A percentile compares a stretch with the other conserved stretches of the same genome.
Conservation (phyloP, 2,797 vertebrate genomes). For the Sebastes reedi region DNA sequence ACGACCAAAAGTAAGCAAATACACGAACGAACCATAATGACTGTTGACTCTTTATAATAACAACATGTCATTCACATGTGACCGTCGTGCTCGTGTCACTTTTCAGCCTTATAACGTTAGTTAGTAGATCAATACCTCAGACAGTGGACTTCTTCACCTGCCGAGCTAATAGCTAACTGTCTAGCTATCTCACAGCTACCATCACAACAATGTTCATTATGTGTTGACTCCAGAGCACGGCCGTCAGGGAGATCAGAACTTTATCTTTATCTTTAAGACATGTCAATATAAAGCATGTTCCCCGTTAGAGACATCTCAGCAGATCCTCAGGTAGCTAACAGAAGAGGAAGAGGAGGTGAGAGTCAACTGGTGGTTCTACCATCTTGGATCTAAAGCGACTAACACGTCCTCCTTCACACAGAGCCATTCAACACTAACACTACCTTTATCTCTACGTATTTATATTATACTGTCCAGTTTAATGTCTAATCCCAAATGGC, state of each 20-base stretch:
- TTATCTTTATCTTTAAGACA: not conserved
- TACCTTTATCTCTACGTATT: too few relatives aligned
- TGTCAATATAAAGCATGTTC: not conserved
- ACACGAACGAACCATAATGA: fast-evolving
- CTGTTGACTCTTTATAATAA: too few relatives aligned
- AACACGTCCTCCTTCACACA: too few relatives aligned
- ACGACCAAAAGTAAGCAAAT: not conserved
- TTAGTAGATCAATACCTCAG: not conserved
- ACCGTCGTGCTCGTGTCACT: fast-evolving
- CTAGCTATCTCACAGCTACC: not conserved
- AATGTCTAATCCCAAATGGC: too few relatives aligned
- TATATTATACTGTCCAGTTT: too few relatives aligned
- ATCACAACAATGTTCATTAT: not conserved
- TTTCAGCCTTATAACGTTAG: not conserved
- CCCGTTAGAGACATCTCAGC: not conserved
- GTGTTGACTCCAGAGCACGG: not conserved
- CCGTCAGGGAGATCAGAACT: not conserved
- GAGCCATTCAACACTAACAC: too few relatives aligned
- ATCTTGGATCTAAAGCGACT: too few relatives aligned
- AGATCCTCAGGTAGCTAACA: not conserved
- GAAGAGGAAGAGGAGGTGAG: too few relatives aligned
- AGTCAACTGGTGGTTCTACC: too few relatives aligned
- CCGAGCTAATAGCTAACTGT: not conserved
- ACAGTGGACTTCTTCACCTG: not conserved
- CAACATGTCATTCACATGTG: not conserved